phyloP scores from a whole-genome alignment of 1,140 invertebrate species.

The Goniozus legneri region DNA sequence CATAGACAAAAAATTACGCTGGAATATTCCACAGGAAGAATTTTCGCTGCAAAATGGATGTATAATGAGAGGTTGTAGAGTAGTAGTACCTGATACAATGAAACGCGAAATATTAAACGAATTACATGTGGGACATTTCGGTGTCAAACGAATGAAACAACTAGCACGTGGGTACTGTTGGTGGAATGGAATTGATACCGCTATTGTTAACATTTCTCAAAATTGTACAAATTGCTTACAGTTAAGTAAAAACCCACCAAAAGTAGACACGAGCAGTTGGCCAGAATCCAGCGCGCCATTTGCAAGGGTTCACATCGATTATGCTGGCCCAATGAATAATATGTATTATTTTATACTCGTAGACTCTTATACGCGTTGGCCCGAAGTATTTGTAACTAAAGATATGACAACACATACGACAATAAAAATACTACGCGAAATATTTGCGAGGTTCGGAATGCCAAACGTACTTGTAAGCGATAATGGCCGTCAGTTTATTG shows the following conservation, averaged over 20 bases:
- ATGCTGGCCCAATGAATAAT: slow-evolving; percentile 34
- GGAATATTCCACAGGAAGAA: background rate
- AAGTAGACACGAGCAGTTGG: slow-evolving; percentile 32
- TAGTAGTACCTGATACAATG: slow-evolving; percentile 17
- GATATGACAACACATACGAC: slow-evolving; percentile 4
- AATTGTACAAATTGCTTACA: slow-evolving; percentile 32
- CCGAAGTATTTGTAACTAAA: slow-evolving; percentile 8
- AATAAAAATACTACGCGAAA: slow-evolving; percentile 4
- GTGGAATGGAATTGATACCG: slow-evolving; percentile 2
- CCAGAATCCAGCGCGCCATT: slow-evolving; percentile 29
- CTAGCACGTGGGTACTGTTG: slow-evolving; percentile 1
- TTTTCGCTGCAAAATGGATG: slow-evolving; percentile 8
- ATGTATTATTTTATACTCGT: slow-evolving; percentile 2
- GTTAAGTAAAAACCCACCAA: slow-evolving; percentile 9
- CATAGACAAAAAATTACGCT: background rate
- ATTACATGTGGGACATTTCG: slow-evolving; percentile 3
- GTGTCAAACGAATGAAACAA: slow-evolving; percentile 1
- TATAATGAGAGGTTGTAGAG: slow-evolving; percentile 17
- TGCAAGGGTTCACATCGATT: slow-evolving; percentile 47
- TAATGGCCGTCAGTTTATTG: slow-evolving; percentile 32
- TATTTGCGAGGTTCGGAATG: slow-evolving; percentile 27
- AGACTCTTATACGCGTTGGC: slow-evolving; percentile 48
- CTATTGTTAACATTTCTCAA: slow-evolving; percentile 34
- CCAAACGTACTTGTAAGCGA: slow-evolving; percentile 34
- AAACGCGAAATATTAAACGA: slow-evolving; percentile 1